Evolutionary conservation across 1,140 invertebrate genomes (phyloP), one percentile per base, ranked within the genome.

Genomic region (Drosophila littoralis): DNA sequence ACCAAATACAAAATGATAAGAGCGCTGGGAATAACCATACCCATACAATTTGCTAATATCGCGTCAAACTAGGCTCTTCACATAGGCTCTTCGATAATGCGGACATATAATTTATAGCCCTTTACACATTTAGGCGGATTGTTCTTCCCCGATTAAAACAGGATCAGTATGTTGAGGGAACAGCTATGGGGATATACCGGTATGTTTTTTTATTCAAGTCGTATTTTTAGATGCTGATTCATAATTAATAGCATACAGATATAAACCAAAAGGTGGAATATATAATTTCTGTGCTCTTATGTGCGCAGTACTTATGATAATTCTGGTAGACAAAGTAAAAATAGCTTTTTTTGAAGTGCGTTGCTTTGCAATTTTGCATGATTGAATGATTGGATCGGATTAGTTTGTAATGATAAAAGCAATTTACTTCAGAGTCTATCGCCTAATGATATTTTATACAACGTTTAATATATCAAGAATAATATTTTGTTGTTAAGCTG

Each of bases 41-140:
- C 32, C 28, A 40, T 22, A 61, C 10, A 33, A 13, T 50, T 12
- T 38, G 43, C 8, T 48, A 33, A 7, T 28, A 48, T 63, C 46
- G 28, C 10, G 17, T 35, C 46, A 7, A 51, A 28, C 7, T 17
- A 17, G 22, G 38, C 48, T 10, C 28, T 43, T 13, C 7, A n/a
- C 22, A 15, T n/a, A 12, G 5, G n/a, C 0, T 1, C 5, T 35
- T 15, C 43, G 13, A 50, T 38, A 7, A 36, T 32, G 15, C 51
- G 40, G 0, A 17, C 32, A 5, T 9, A 17, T 15, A 15, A 45
- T 69, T 36, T 69, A 69, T 68, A n/a, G 28, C 22, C 9, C 6
- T 12, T 1, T 28, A 51, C 17, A 35, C 12, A 32, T 48, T 43
- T 4, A 17, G 8, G 28, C 33, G 28, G 5, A 10, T 22, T 36